These are phyloP conservation scores for Dendronephthya gigantea DNA, from an alignment of 64 coral and sea anemone genomes.

Conservation along the genomic window DNA sequence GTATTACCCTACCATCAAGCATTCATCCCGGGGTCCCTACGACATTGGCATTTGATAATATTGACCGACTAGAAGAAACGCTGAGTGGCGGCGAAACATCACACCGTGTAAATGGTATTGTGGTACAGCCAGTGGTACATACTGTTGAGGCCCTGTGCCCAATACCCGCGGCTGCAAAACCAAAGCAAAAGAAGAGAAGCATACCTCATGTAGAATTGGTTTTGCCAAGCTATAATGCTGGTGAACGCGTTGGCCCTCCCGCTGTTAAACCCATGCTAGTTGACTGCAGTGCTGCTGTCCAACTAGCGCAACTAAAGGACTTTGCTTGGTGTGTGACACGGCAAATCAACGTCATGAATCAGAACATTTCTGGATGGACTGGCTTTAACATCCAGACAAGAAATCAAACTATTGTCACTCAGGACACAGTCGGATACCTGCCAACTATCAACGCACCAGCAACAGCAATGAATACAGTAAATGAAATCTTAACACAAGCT, in stretches of 20 bases:
- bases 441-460: neutral
- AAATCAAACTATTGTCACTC: neutral
- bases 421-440: neutral
- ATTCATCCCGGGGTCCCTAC: neutral
- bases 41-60: neutral
- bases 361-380: neutral
- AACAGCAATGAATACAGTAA: neutral
- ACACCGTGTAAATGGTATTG: neutral
- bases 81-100: neutral
- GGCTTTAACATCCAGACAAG: neutral
- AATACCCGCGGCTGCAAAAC: neutral
- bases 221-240: neutral
- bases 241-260: conserved; percentile 2
- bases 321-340: conserved; percentile 31
- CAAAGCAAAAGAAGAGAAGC: neutral
- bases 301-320: conserved; percentile 28
- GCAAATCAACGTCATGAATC: conserved; percentile 17
- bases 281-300: conserved; percentile 20
- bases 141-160: neutral
- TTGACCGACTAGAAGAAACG: neutral
- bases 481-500: neutral
- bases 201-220: neutral
- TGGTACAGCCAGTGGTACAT: neutral
- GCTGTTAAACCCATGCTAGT: neutral
- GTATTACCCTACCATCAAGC: conserved; percentile 5